Evolutionary conservation across 2,797 vertebrate species (phyloP).

Genomic region (Lateolabrax maculatus): DNA sequence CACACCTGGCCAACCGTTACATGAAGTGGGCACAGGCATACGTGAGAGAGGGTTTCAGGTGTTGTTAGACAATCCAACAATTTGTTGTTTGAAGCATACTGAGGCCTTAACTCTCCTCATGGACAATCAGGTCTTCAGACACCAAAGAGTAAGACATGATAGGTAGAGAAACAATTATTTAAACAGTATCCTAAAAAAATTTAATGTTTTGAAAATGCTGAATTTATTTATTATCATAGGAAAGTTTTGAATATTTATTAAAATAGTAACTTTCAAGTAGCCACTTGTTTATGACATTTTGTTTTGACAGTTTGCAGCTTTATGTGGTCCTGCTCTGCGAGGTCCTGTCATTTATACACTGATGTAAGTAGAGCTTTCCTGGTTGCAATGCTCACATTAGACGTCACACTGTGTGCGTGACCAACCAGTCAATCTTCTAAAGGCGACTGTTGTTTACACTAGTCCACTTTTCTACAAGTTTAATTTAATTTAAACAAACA

Average conservation of each 20-base stretch:
- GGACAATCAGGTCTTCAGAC: conserved; percentile 69
- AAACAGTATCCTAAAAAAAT: conserved; percentile 40
- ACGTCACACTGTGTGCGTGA: conserved; percentile 21
- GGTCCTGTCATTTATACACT: conserved; percentile 28
- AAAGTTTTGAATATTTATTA: conserved; percentile 25
- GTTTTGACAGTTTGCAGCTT: conserved; percentile 46
- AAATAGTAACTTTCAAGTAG: conserved; percentile 37
- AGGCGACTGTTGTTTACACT: conserved; percentile 40
- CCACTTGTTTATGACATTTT: conserved; percentile 20
- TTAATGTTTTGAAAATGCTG: conserved; percentile 1
- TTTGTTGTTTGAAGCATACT: conserved; percentile 55
- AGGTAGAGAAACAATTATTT: conserved; percentile 29
- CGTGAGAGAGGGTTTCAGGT: background rate
- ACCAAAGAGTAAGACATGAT: conserved; percentile 71
- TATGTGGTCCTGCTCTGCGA: conserved; percentile 24
- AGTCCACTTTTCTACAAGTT: conserved; percentile 60
- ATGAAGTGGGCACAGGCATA: background rate
- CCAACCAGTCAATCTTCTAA: conserved; percentile 4
- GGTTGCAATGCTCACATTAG: conserved; percentile 28
- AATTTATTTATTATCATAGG: conserved; percentile 16
- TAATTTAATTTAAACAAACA: too few species aligned
- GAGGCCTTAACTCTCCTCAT: conserved; percentile 37
- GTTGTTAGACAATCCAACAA: background rate
- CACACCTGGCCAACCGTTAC: background rate
- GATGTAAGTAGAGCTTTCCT: conserved; percentile 40